Conservation (phyloP, 1,140 invertebrate species). For the Drosophila willistoni region DNA sequence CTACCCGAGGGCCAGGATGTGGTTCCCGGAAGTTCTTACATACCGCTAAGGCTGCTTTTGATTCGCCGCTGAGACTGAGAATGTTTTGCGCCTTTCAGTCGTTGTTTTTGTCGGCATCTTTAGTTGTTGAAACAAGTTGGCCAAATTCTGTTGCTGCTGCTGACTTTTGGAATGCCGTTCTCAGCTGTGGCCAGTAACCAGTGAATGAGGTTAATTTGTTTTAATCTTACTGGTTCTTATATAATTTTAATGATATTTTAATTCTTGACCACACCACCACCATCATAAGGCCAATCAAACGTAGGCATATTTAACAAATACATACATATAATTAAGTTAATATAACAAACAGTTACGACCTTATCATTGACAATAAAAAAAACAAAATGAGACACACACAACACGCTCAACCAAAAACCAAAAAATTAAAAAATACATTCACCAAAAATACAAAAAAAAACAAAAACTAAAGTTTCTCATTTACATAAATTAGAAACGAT, state of each 20-base stretch:
- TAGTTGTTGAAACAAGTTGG: conserved; percentile 41
- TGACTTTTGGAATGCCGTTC: conserved; percentile 33
- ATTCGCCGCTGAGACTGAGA: conserved; percentile 53
- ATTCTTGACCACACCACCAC: conserved; percentile 24
- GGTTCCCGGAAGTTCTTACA: conserved; percentile 79
- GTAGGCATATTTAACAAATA: conserved; percentile 38
- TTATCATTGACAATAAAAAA: conserved; percentile 52
- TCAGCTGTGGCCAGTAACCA: conserved; percentile 47
- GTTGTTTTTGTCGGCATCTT: conserved; percentile 44
- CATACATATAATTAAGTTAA: conserved; percentile 17
- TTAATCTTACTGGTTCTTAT: conserved; percentile 71
- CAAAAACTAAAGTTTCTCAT: conserved; percentile 66
- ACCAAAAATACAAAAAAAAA: conserved; percentile 35
- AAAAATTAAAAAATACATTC: conserved; percentile 58
- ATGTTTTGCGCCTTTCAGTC: neutral
- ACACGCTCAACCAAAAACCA: conserved; percentile 40
- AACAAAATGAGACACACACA: conserved; percentile 34
- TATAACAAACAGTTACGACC: conserved; percentile 55
- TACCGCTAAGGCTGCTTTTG: conserved; percentile 62
- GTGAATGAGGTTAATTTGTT: conserved; percentile 73
- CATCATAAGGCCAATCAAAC: conserved; percentile 29
- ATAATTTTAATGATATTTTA: conserved; percentile 67
- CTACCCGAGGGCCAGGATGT: conserved; percentile 72
- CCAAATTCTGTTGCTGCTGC: conserved; percentile 20
- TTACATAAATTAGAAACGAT: conserved; percentile 77